Conservation (phyloP, 1,140 invertebrate genomes). For the Wiebesia pumilae region DNA sequence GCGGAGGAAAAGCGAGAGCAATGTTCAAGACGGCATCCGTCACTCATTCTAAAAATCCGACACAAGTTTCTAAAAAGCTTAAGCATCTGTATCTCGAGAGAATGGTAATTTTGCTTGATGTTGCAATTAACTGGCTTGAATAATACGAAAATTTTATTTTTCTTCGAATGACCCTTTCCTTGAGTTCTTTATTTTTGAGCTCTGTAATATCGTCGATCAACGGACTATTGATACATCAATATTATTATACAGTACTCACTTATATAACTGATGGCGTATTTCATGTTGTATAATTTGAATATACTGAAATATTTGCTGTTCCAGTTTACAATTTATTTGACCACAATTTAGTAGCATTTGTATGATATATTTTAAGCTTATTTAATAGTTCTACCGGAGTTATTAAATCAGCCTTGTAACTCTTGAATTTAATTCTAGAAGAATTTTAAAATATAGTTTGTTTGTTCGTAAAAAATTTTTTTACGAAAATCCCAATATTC, state of each 20-base stretch:
- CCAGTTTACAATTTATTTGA: too few relatives aligned
- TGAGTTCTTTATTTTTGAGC: not conserved
- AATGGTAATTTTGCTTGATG: conserved; percentile 32
- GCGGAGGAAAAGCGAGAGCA: not conserved
- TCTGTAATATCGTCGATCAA: not conserved
- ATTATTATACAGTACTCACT: not conserved
- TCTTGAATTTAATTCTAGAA: too few relatives aligned
- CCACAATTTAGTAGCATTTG: too few relatives aligned
- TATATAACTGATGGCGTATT: too few relatives aligned
- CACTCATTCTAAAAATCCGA: not conserved
- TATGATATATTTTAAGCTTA: too few relatives aligned
- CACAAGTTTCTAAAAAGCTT: conserved; percentile 23
- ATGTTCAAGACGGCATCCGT: not conserved
- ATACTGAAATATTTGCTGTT: too few relatives aligned
- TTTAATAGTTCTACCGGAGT: too few relatives aligned
- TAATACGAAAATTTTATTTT: conserved; percentile 6
- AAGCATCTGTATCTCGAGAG: conserved; percentile 25
- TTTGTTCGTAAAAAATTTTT: too few relatives aligned
- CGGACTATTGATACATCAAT: not conserved
- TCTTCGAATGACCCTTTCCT: not conserved
- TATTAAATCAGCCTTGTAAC: too few relatives aligned
- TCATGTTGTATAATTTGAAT: too few relatives aligned
- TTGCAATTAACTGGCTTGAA: conserved; percentile 38
- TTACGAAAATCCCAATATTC: too few relatives aligned
- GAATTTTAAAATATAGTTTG: too few relatives aligned